Evolutionary conservation across 2,888 invertebrate species (phyloP), one percentile per base, ranked within the genome.

Genomic region (Ceriagrion tenellum): DNA sequence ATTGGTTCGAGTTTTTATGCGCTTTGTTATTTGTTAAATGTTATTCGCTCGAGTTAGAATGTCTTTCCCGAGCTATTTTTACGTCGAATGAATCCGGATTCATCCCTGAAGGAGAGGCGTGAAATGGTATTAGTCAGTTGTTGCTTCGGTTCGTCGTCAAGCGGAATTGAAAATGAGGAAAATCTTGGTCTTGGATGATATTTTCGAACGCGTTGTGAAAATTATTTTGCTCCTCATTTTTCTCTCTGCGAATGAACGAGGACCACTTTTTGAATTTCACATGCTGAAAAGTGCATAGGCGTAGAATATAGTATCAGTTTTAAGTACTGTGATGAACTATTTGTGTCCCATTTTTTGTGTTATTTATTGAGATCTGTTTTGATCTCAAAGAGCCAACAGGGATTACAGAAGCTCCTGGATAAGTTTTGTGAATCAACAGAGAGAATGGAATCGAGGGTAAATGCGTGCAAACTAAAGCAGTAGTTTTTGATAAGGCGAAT

Each of bases 21-120:
- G 81, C 81, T 18, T 35, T 16, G 81, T 81, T 81, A 81, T 81
- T 81, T 81, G 81, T 81, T 69, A 81, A 81, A 81, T 35, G 81
- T 13, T 81, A 81, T 35, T 81, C 81, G 16, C 35, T 35, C 35
- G 12, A 30, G 81, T 81, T 81, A 16, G 35, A 81, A 35, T 35
- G 18, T 26, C 35, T 81, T n/a, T 81, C 13, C 35, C 30, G 8
- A 81, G 81, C 35, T 6, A 81, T 81, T 81, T 69, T 81, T 81
- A 13, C 81, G 35, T 3, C 8, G 35, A 26, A 81, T 35, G 26
- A 81, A 26, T 81, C 30, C 81, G 81, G n/a, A 18, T 81, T 18
- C 13, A 81, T 81, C 81, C 35, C 26, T 81, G 16, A 16, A 59
- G 59, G 30, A n/a, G 69, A n/a, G 69, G 69, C n/a, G 81, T 30